Base-by-base conservation (phyloP, 2,113 vertebrate species). In the Silurus meridionalis region DNA sequence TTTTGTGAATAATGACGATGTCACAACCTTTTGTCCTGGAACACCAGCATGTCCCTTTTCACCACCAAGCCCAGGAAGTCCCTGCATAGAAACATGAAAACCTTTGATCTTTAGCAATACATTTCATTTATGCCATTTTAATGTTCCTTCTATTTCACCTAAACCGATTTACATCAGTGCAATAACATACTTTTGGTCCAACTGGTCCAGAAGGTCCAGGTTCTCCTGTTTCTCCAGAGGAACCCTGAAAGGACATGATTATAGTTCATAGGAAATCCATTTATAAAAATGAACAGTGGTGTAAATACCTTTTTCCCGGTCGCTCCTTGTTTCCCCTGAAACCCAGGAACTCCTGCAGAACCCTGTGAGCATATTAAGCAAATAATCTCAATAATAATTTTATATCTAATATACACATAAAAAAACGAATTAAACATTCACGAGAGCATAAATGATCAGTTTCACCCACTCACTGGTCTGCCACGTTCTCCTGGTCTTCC, bases 41-140 rank as follows among this genome's bases (percentile, higher is more conserved):
- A 6, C 64, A 79, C 91, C 91, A 57, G 25, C 5, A 3, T 81
- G 55, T 48, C 93, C 94, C 23, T 92, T 94, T 81, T 83, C 50
- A 87, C 93, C 94, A 82, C 79, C 78, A 63, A 94, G 89, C 55
- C 95, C 95, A 72, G 90, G 91, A 82, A 94, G 69, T 57, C 94
- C 95, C 95, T 95, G 84, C n/a, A 80, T n/a, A 8, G 57, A 67
- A 13, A 88, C 6, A 84, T 82, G 71, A 19, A 8, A 80, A 53
- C 15, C 0, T 19, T 57, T n/a, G 25, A 17, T 21, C 77, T 46
- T 37, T 46, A 60, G 60, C 10, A 8, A 10, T 9, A 19, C 6
- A 58, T 37, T 23, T 78, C n/a, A 15, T 13, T 64, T 9, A 67
- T n/a, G 15, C 4, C 0, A 21, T 72, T 74, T 55, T 9, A 25